Conservation (phyloP, 1,140 invertebrate species). For the Heliconius eleuchia region DNA sequence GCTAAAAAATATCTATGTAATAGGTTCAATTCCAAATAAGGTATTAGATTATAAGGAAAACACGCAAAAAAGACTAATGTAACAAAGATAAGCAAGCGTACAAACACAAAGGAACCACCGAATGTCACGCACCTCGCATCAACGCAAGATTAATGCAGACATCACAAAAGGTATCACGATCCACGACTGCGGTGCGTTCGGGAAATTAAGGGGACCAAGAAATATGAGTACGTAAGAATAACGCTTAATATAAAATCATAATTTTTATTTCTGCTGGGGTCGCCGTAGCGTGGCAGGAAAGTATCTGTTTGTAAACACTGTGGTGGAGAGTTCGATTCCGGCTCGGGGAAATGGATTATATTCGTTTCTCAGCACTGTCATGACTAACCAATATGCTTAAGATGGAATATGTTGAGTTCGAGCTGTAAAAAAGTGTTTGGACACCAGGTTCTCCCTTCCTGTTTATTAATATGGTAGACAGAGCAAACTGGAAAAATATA, state of each 20-base stretch:
- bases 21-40: too few relatives aligned
- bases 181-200: slow-evolving; percentile 6
- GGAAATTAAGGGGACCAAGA: neutral
- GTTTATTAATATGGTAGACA: too few relatives aligned
- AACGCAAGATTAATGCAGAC: slow-evolving; percentile 28
- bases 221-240: neutral
- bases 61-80: neutral
- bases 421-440: too few relatives aligned
- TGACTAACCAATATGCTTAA: too few relatives aligned
- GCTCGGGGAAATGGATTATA: too few relatives aligned
- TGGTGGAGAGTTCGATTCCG: too few relatives aligned
- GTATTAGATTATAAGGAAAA: neutral
- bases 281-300: neutral
- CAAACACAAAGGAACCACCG: slow-evolving; percentile 9
- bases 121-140: slow-evolving; percentile 22
- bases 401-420: too few relatives aligned
- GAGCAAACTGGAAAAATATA: too few relatives aligned
- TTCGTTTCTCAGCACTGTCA: too few relatives aligned
- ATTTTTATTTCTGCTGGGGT: neutral
- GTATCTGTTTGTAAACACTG: too few relatives aligned
- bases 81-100: neutral
- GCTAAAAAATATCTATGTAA: too few relatives aligned
- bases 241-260: neutral
- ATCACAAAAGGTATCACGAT: slow-evolving; percentile 24
- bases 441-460: too few relatives aligned